Base-by-base conservation (phyloP, 2,797 vertebrate genomes). In the Silurus lanzhouensis region DNA sequence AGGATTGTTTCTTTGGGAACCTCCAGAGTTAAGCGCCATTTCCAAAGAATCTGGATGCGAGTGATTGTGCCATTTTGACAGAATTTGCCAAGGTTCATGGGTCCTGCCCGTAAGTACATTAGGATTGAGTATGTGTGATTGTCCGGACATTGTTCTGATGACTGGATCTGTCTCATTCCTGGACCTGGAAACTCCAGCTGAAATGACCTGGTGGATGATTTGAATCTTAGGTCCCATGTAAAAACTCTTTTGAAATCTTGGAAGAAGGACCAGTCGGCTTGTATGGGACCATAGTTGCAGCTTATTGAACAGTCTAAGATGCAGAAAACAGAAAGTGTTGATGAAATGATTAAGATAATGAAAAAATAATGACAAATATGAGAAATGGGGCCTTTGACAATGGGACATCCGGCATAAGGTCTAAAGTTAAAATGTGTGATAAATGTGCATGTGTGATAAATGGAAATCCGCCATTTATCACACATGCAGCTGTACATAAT, bases 241-340 rank as follows among this genome's bases (percentile, higher is more conserved):
- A 96, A 98, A 38, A 94, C 97, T 68, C 94, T 95, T 89, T 96
- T 96, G 89, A 99, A 97, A 80, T 91, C 89, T 38, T 93, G 94
- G 55, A 98, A 92, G 14, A 90, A 86, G 0, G 77, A 87, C 10
- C 92, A 92, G 88, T 96, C 92, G 12, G 95, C 91, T 77, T 91
- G 92, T 77, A 97, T 90, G 0, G 94, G 92, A 86, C 95, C 89
- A 3, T 92, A 95, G 9, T 92, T 92, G 87, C 97, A 98, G 0
- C 86, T 9, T 1, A 7, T 20, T 14, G 87, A 89, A 89, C 95
- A 96, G 87, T 93, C 95, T 96, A 85, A 55, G 57, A 71, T 55
- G 60, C 81, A 71, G 25, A 68, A 87, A 85, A 27, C 3, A 0
- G 4, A 66, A 2, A 1, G 3, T 10, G 44, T 52, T 14, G 9